A percentile compares a stretch with the other conserved stretches of the same genome.
phyloP scores from a whole-genome alignment of 1,140 invertebrate species.

The Habropoda laboriosa region DNA sequence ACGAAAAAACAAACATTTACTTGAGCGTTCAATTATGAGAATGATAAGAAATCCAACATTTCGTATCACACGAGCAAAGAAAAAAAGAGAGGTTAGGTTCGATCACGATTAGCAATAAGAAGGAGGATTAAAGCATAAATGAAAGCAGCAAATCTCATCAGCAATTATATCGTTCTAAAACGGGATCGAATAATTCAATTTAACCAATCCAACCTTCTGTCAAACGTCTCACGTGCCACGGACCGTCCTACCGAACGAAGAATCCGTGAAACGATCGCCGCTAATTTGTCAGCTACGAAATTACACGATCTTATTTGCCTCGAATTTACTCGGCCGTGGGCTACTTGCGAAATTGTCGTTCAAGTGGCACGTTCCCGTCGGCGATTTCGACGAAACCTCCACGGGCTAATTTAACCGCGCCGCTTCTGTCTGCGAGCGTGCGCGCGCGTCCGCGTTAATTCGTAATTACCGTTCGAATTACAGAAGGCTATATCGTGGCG shows the following conservation, averaged over 20 bases:
- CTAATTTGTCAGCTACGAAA: slow-evolving; percentile 13
- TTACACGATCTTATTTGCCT: slow-evolving; percentile 3
- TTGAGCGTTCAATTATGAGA: too few relatives aligned
- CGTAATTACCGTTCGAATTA: slow-evolving; percentile 42
- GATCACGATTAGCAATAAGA: too few relatives aligned
- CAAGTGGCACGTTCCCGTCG: not conserved
- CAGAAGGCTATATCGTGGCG: not conserved
- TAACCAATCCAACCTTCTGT: not conserved
- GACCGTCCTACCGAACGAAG: not conserved
- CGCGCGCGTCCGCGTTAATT: slow-evolving; percentile 30
- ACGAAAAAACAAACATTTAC: too few relatives aligned
- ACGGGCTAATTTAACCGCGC: slow-evolving; percentile 27
- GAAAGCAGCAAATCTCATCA: too few relatives aligned
- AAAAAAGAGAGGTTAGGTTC: too few relatives aligned
- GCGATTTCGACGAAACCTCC: slow-evolving; percentile 29
- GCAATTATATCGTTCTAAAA: too few relatives aligned
- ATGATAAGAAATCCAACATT: too few relatives aligned
- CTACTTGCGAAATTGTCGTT: slow-evolving; percentile 27
- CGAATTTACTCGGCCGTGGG: not conserved
- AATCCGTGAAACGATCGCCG: not conserved
- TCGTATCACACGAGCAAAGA: too few relatives aligned
- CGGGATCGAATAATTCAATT: not conserved
- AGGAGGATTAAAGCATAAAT: too few relatives aligned
- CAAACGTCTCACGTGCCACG: not conserved
- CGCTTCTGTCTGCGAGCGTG: not conserved